Percentiles rank a stretch among this genome's conserved stretches.
Evolutionary conservation across 2,888 invertebrate genomes (phyloP).

Genomic region (Agelastica alni): DNA sequence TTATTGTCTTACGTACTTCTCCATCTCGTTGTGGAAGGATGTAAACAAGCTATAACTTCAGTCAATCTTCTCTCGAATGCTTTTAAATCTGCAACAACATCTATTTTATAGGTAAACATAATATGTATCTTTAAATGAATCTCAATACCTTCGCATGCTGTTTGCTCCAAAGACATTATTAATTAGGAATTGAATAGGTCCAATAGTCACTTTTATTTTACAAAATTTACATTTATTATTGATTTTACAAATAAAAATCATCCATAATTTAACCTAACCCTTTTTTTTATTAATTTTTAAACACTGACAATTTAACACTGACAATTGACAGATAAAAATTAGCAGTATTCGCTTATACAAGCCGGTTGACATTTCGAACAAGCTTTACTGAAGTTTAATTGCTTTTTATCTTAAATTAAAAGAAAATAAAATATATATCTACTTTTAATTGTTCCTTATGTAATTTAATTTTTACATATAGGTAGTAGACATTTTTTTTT

Average conservation of each 20-base stretch:
- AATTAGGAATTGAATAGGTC: constrained; percentile 2
- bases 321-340: too few relatives aligned
- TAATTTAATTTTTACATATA: too few relatives aligned
- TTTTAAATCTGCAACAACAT: constrained; percentile 80
- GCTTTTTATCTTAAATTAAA: too few relatives aligned
- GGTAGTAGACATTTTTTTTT: too few relatives aligned
- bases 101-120: constrained; percentile 44
- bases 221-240: constrained; percentile 2
- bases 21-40: constrained; percentile 94
- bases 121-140: constrained; percentile 9
- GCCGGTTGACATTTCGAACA: too few relatives aligned
- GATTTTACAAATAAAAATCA: background rate
- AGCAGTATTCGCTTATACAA: too few relatives aligned
- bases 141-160: constrained; percentile 82
- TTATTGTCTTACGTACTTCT: constrained; percentile 76
- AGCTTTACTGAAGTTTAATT: too few relatives aligned
- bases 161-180: constrained; percentile 81
- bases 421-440: too few relatives aligned
- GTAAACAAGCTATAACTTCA: constrained; percentile 94
- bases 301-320: too few relatives aligned
- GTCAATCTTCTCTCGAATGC: constrained; percentile 96
- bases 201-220: constrained; percentile 7
- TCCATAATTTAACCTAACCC: background rate
- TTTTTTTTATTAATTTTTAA: too few relatives aligned
- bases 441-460: too few relatives aligned